These are phyloP conservation scores for Falco columbarius DNA, from an alignment of 2,797 vertebrate species.

Conservation along the genomic window DNA sequence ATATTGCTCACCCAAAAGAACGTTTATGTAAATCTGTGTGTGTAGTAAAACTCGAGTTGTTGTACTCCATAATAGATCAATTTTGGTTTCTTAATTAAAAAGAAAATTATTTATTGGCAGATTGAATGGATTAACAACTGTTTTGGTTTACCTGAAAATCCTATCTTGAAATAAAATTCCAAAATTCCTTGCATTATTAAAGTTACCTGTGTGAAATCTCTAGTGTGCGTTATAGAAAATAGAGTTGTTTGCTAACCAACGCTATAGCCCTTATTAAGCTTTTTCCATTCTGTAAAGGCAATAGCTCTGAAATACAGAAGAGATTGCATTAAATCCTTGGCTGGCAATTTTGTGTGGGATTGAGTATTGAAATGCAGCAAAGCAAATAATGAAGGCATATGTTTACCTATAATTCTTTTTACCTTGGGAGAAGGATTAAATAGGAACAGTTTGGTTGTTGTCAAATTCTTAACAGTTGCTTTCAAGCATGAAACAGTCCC, in stretches of 20 bases:
- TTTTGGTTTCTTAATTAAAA: constrained; percentile 17
- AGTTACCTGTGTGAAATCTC: constrained; percentile 57
- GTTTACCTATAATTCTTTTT: constrained; percentile 91
- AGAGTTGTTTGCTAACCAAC: constrained; percentile 65
- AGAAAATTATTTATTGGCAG: not conserved
- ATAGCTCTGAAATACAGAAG: constrained; percentile 78
- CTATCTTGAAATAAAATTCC: not conserved
- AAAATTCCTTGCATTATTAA: not conserved
- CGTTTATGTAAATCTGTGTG: not conserved
- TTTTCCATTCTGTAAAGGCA: constrained; percentile 75
- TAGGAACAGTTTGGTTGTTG: constrained; percentile 88
- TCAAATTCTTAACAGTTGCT: constrained; percentile 88
- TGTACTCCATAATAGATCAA: not conserved
- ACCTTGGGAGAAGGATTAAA: constrained; percentile 90
- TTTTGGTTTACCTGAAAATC: constrained; percentile 4
- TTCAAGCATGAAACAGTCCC: constrained; percentile 89
- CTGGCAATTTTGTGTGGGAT: constrained; percentile 83
- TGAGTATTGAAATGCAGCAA: constrained; percentile 88
- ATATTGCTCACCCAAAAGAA: constrained; percentile 13
- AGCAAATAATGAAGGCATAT: constrained; percentile 91
- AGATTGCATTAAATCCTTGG: constrained; percentile 84
- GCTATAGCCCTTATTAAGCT: constrained; percentile 73
- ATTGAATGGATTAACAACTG: not conserved
- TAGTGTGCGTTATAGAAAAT: constrained; percentile 53
- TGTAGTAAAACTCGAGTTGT: not conserved